Percentiles rank a stretch among this genome's conserved stretches.
phyloP scores from a whole-genome alignment of 2,888 invertebrate genomes.

The Apamea anceps region DNA sequence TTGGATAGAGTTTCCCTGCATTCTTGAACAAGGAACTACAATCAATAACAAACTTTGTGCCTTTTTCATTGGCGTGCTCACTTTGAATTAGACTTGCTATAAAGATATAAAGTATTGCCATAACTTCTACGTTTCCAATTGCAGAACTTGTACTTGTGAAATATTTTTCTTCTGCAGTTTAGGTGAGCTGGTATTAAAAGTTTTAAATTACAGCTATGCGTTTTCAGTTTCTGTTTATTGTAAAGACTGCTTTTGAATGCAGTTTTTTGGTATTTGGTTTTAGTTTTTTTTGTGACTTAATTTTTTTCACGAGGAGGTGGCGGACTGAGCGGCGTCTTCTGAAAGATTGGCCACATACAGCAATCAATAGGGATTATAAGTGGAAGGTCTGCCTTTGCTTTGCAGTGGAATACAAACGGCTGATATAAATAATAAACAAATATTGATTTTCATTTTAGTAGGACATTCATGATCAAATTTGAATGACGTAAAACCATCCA shows the following conservation, averaged over 20 bases:
- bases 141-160: constrained; percentile 56
- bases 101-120: constrained; percentile 77
- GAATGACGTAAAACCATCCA: not conserved
- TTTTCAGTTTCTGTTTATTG: constrained; percentile 27
- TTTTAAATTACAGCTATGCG: constrained; percentile 51
- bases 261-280: not conserved
- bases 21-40: constrained; percentile 74
- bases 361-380: not conserved
- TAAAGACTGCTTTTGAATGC: not conserved
- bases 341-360: not conserved
- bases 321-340: not conserved
- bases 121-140: constrained; percentile 73
- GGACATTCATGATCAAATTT: not conserved
- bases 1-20: constrained; percentile 62
- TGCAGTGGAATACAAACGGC: not conserved
- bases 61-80: constrained; percentile 74
- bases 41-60: constrained; percentile 79
- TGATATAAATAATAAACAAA: not conserved
- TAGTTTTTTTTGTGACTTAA: not conserved
- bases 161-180: constrained; percentile 61
- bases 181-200: constrained; percentile 50
- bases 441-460: not conserved
- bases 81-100: constrained; percentile 75
- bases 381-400: not conserved
- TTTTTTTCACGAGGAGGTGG: not conserved